These are phyloP conservation scores for Penelope pileata DNA, from an alignment of 2,113 vertebrate species.

Conservation along the genomic window DNA sequence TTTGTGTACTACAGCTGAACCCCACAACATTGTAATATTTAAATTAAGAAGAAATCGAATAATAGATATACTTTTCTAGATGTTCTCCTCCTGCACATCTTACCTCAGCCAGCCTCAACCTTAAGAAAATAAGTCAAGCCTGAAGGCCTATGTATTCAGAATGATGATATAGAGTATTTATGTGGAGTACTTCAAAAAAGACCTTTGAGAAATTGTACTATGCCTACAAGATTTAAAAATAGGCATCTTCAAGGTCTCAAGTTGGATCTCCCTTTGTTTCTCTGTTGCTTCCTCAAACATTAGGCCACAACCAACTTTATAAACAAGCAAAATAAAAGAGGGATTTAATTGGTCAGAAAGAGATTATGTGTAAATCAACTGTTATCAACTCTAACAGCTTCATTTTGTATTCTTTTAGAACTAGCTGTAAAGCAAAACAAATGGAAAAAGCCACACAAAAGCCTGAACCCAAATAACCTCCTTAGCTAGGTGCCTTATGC, in stretches of 20 bases:
- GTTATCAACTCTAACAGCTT: background rate
- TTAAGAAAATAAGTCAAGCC: background rate
- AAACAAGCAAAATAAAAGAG: background rate
- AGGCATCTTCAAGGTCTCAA: background rate
- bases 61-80: background rate
- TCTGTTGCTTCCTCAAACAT: background rate
- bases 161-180: too few species aligned
- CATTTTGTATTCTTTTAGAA: background rate
- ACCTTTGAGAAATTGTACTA: background rate
- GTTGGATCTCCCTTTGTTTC: background rate
- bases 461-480: background rate
- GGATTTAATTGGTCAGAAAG: background rate
- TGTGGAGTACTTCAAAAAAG: background rate
- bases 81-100: background rate
- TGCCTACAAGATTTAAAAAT: background rate
- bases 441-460: background rate
- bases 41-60: background rate
- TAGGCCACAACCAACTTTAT: background rate
- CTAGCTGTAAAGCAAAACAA: background rate
- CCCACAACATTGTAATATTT: background rate
- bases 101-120: background rate
- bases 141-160: background rate
- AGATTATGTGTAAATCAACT: background rate
- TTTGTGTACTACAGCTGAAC: background rate
- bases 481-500: background rate